Conservation (phyloP, 2,888 invertebrate species). For the Cephus pygmeus region DNA sequence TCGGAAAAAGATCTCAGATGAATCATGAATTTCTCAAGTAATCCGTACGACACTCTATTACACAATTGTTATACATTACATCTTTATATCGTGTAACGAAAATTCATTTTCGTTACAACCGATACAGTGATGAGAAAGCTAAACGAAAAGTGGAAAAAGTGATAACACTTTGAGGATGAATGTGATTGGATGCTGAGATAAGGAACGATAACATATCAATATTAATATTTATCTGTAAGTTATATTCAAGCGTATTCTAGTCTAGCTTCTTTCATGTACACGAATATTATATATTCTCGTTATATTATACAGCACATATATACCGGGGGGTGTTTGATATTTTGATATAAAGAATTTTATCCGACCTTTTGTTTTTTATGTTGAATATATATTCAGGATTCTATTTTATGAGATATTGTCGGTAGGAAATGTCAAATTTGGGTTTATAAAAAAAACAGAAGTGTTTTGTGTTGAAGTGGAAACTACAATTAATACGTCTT, state of each 20-base stretch:
- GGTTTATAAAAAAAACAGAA: neutral
- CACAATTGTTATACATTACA: neutral
- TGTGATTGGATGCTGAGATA: neutral
- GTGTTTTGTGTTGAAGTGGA: neutral
- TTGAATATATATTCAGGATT: neutral
- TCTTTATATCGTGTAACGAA: neutral
- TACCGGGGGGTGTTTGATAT: neutral
- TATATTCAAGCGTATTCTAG: neutral
- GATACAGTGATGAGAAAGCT: neutral
- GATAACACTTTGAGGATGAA: neutral
- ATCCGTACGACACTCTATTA: neutral
- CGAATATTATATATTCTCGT: neutral
- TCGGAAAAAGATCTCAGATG: neutral
- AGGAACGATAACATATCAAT: neutral
- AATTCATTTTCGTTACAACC: too few relatives aligned
- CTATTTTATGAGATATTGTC: neutral
- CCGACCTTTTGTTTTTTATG: neutral
- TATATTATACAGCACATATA: neutral
- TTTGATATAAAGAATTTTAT: neutral
- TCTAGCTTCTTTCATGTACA: neutral
- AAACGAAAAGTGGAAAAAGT: neutral
- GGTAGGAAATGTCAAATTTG: neutral
- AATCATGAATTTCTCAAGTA: neutral
- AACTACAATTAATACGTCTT: neutral
- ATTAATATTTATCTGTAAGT: neutral